These are phyloP conservation scores for Dichetophora obliterata DNA, from an alignment of 2,888 invertebrate genomes.

Conservation along the genomic window DNA sequence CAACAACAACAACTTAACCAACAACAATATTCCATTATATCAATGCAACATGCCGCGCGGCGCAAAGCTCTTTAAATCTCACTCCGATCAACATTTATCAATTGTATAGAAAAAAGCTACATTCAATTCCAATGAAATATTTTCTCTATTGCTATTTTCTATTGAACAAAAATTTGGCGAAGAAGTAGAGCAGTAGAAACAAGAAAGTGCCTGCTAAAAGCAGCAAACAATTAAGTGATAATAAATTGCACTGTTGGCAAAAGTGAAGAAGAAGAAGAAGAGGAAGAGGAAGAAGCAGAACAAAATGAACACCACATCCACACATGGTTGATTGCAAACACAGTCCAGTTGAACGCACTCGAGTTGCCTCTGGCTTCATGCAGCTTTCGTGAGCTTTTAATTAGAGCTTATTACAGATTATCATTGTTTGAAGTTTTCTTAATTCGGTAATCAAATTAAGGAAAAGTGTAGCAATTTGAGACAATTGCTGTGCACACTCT, in stretches of 20 bases:
- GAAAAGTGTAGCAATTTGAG: no score
- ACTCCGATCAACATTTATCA: constrained; percentile 15
- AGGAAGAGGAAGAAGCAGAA: background rate
- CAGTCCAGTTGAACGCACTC: no score
- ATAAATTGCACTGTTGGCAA: constrained; percentile 7
- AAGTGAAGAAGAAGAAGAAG: background rate
- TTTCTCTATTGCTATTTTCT: no score
- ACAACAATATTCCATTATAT: background rate
- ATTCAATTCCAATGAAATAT: background rate
- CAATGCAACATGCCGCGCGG: background rate
- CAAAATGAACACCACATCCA: background rate
- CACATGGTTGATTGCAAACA: no score
- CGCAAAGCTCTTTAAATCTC: background rate
- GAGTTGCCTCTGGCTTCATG: no score
- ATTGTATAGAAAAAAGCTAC: background rate
- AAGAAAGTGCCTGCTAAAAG: background rate
- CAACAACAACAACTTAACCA: background rate
- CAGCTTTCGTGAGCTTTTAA: no score
- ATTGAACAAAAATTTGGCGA: background rate
- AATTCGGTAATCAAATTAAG: no score
- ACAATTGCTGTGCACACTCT: no score
- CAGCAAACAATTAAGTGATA: constrained; percentile 25
- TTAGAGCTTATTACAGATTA: no score
- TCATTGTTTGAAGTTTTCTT: no score
- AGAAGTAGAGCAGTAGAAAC: background rate